A percentile compares a stretch with the other conserved stretches of the same genome.
These are phyloP conservation scores for Sardinella longiceps DNA, from an alignment of 2,797 vertebrate genomes.

Conservation along the genomic window DNA sequence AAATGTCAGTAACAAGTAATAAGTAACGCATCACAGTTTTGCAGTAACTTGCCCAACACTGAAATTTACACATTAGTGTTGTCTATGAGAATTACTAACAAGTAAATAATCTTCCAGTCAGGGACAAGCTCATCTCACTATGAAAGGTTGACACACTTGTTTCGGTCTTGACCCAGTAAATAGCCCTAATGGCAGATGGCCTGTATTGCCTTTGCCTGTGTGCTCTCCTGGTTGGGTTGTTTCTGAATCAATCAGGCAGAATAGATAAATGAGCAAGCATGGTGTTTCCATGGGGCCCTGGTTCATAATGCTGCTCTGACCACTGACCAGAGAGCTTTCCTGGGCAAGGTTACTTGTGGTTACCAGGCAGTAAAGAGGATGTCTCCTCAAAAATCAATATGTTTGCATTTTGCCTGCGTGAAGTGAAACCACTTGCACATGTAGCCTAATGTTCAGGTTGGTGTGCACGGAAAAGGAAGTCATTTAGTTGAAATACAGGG, in stretches of 20 bases:
- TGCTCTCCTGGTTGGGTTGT: neutral
- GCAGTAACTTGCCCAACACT: too few relatives aligned
- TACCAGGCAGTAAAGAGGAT: slow-evolving; percentile 30
- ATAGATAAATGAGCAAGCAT: neutral
- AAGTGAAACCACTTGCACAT: neutral
- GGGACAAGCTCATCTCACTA: neutral
- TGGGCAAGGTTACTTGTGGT: slow-evolving; percentile 33
- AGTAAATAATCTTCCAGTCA: neutral
- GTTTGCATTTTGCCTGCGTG: neutral
- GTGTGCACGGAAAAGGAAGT: neutral
- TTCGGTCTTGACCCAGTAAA: neutral
- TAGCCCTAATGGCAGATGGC: neutral
- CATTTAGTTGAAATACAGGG: neutral
- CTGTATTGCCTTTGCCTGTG: neutral
- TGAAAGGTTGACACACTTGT: neutral
- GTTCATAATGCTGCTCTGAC: slow-evolving; percentile 48
- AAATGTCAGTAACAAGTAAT: too few relatives aligned
- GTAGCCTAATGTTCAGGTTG: neutral
- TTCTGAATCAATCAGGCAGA: neutral
- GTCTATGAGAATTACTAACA: neutral
- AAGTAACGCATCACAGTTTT: too few relatives aligned
- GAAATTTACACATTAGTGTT: neutral
- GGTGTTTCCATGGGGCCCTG: neutral
- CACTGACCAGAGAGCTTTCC: slow-evolving; percentile 27
- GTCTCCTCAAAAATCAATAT: neutral